These are phyloP conservation scores for Uloborus diversus DNA, from an alignment of 1,140 invertebrate genomes.

Conservation along the genomic window DNA sequence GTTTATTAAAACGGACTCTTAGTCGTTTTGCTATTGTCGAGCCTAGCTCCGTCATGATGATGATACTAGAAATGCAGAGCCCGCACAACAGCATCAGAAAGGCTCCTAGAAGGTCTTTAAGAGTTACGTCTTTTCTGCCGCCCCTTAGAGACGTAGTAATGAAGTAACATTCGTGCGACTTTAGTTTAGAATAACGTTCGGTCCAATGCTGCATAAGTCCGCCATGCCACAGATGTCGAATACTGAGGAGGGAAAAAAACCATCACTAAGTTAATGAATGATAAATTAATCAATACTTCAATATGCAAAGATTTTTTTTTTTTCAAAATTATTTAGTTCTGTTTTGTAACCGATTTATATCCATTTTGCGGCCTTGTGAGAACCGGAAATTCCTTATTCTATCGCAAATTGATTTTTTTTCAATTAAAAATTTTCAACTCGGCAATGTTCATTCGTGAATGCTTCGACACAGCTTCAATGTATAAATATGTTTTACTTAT, in stretches of 20 bases:
- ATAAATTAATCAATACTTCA: background rate
- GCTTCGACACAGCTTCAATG: too few relatives aligned
- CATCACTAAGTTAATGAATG: too few relatives aligned
- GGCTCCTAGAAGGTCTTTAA: slow-evolving; percentile 89
- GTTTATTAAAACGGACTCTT: too few relatives aligned
- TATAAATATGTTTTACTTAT: too few relatives aligned
- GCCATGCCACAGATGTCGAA: slow-evolving; percentile 80
- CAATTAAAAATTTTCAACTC: too few relatives aligned
- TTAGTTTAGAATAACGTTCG: slow-evolving; percentile 74
- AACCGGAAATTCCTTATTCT: too few relatives aligned
- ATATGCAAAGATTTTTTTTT: too few relatives aligned
- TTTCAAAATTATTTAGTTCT: too few relatives aligned
- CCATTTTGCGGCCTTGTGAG: too few relatives aligned
- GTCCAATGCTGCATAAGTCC: slow-evolving; percentile 87
- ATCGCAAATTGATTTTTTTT: too few relatives aligned
- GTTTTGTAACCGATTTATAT: too few relatives aligned
- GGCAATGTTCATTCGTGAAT: too few relatives aligned
- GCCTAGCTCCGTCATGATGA: background rate
- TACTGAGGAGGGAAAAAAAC: slow-evolving; percentile 67
- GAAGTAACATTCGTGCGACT: slow-evolving; percentile 80
- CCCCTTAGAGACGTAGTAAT: slow-evolving; percentile 65
- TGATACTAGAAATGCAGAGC: slow-evolving; percentile 60
- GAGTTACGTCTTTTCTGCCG: slow-evolving; percentile 81
- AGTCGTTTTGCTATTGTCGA: background rate
- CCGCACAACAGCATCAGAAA: slow-evolving; percentile 82